Evolutionary conservation across 2,113 vertebrate genomes (phyloP).

Genomic region (Tenrec ecaudatus): DNA sequence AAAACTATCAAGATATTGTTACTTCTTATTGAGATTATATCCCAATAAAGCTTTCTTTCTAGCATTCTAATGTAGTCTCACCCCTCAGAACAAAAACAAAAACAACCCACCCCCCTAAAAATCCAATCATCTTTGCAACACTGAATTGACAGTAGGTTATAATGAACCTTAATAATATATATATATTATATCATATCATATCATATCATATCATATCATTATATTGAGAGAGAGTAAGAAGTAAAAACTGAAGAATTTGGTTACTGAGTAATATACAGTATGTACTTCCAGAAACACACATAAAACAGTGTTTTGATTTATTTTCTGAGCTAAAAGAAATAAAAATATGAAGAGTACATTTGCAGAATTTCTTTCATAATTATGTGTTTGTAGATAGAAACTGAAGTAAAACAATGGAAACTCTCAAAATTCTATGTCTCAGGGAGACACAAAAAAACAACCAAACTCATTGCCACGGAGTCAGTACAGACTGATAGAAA

Average conservation of each 20-base stretch:
- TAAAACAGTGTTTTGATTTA: conserved; percentile 73
- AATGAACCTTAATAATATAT: conserved; percentile 75
- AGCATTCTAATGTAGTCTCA: not conserved
- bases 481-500: no score
- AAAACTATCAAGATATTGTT: no score
- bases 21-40: not conserved
- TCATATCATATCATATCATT: no score
- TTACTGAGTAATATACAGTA: conserved; percentile 43
- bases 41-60: conserved; percentile 32
- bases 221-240: no score
- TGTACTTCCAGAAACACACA: conserved; percentile 72
- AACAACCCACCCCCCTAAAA: not conserved
- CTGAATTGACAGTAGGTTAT: conserved; percentile 66
- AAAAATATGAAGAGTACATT: conserved; percentile 49
- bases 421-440: conserved; percentile 63
- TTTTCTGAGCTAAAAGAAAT: conserved; percentile 73
- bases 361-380: conserved; percentile 73
- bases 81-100: not conserved
- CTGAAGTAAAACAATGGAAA: conserved; percentile 60
- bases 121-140: conserved; percentile 51
- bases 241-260: conserved; percentile 70
- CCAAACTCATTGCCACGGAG: no score
- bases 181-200: no score
- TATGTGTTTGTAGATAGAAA: conserved; percentile 65
- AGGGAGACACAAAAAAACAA: not conserved